Evolutionary conservation across 2,797 vertebrate species (phyloP), one percentile per base, ranked within the genome.

Genomic region (Parotocinclus haroldoi): DNA sequence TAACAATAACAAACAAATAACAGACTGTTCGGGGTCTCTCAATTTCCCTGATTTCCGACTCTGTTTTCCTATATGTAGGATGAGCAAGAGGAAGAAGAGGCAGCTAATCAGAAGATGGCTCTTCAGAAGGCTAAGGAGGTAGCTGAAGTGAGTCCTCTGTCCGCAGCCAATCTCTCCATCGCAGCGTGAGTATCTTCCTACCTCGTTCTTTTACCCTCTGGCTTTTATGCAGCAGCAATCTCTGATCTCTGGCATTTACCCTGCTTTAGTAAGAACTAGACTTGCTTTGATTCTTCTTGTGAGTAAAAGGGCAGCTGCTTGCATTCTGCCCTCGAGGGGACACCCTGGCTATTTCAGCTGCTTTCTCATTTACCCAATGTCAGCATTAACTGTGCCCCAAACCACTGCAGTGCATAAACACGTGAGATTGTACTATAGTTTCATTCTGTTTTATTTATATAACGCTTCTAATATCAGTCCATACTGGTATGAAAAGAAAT

Each of bases 61-160:
- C 13, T 60, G n/a, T 11, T 46, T 12, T 53, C 62, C 10, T 44
- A 12, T 51, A 0, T 44, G 45, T 71, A 98, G 96, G 96, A 98
- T 14, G 96, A 98, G 71, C 95, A 98, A 80, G 95, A 96, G 75
- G 96, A 97, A 80, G 95, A 98, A 69, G 88, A 95, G 77, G 95
- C 94, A 3, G 93, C 94, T 78, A 98, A 89, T 86, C 89, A 98
- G 84, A 98, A 98, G 81, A 89, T 94, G 1, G 95, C 96, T 5
- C 88, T 97, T 64, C 94, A 97, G 89, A 98, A 98, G 78, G 96
- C 94, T 16, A 98, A 97, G 83, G 96, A 98, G 86, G 93, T 97
- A 79, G 94, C 95, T 0, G 96, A 98, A 90, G 95, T 98, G 82
- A 98, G 96, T 83, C 96, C 96, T 0, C 81, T 96, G 80, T 98